phyloP scores from a whole-genome alignment of 2,113 vertebrate species.

The Labeo rohita region DNA sequence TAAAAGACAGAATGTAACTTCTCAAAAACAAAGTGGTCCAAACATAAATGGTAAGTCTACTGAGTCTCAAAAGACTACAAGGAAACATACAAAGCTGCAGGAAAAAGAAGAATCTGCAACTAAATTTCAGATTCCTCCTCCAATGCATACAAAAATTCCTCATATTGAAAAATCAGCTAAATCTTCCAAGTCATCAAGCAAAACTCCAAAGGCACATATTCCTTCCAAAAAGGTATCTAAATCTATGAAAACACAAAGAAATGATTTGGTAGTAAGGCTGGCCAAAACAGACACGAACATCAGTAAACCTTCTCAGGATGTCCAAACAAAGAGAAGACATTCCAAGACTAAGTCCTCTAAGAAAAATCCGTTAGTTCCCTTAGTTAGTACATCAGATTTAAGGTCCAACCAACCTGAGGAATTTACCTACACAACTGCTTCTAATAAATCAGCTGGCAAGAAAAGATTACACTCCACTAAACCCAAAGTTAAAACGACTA shows the following conservation, averaged over 20 bases:
- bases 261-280: neutral
- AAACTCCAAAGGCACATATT: neutral
- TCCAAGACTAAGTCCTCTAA: conserved; percentile 17
- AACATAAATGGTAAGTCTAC: neutral
- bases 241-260: conserved; percentile 12
- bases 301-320: conserved; percentile 44
- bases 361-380: conserved; percentile 33
- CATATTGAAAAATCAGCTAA: neutral
- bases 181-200: neutral
- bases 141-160: conserved; percentile 9
- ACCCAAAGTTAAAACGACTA: conserved; percentile 6
- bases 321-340: conserved; percentile 33
- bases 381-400: neutral
- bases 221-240: neutral
- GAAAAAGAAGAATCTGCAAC: neutral
- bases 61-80: neutral
- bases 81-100: neutral
- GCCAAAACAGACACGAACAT: conserved; percentile 15
- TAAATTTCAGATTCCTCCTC: conserved; percentile 46
- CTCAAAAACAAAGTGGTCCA: neutral
- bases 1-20: neutral
- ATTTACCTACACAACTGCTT: conserved; percentile 19
- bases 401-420: neutral
- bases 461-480: neutral
- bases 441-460: conserved; percentile 44